phyloP scores from a whole-genome alignment of 2,797 vertebrate species.

The Pangasius macronema region DNA sequence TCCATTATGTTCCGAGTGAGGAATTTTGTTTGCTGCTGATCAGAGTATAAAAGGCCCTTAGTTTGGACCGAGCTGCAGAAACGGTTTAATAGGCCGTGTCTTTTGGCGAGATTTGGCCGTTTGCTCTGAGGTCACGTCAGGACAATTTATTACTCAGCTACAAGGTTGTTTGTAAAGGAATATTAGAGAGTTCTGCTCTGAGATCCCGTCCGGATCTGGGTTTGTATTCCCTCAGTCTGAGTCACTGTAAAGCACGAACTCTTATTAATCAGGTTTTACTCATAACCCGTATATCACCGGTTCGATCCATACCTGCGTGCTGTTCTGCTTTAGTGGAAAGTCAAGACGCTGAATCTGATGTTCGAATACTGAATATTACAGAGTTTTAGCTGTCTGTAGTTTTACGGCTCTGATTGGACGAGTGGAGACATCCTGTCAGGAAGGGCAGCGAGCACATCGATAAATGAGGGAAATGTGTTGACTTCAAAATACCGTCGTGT shows the following conservation, averaged over 20 bases:
- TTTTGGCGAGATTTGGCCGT: neutral
- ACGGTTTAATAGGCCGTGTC: neutral
- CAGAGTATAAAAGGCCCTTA: neutral
- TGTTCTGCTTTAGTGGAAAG: too few species aligned
- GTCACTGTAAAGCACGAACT: neutral
- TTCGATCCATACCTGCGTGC: neutral
- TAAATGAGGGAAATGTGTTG: neutral
- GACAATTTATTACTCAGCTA: neutral
- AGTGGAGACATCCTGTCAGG: neutral
- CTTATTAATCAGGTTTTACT: neutral
- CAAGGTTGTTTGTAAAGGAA: neutral
- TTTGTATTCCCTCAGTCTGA: neutral
- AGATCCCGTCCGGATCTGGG: neutral
- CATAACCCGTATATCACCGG: neutral
- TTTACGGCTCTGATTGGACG: neutral
- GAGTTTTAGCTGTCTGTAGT: neutral
- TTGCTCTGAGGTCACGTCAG: neutral
- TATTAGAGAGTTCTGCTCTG: conserved; percentile 2
- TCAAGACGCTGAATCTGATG: neutral
- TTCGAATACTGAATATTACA: neutral
- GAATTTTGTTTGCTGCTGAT: conserved; percentile 14
- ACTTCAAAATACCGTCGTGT: too few species aligned
- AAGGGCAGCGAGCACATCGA: neutral
- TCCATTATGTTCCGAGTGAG: conserved; percentile 20
- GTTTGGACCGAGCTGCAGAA: neutral